These are phyloP conservation scores for Cydia pomonella DNA, from an alignment of 1,140 invertebrate genomes.

Conservation along the genomic window DNA sequence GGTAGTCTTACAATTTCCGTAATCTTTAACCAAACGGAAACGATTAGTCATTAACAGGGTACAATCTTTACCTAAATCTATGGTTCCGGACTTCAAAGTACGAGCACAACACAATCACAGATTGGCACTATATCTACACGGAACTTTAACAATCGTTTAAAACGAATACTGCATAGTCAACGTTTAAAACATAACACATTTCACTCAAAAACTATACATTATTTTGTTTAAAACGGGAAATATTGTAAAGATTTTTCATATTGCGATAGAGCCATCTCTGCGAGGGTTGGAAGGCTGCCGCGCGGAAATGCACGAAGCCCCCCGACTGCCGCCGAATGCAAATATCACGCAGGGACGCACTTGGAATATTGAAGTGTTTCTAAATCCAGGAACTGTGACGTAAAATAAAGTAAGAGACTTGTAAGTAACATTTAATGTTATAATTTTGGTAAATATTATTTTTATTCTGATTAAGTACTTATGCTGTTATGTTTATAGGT, in stretches of 20 bases:
- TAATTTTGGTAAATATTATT: too few relatives aligned
- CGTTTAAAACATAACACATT: not conserved
- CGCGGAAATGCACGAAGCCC: constrained; percentile 67
- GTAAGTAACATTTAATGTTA: too few relatives aligned
- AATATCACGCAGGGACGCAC: constrained; percentile 61
- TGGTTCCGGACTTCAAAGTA: constrained; percentile 4
- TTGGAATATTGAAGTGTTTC: constrained; percentile 26
- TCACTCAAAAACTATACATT: constrained; percentile 49
- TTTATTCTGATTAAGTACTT: too few relatives aligned
- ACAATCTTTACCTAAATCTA: constrained; percentile 23
- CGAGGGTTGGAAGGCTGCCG: constrained; percentile 69
- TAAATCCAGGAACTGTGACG: not conserved
- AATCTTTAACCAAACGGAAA: not conserved
- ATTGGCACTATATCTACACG: constrained; percentile 23
- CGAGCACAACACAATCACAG: constrained; percentile 12
- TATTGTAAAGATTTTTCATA: constrained; percentile 72
- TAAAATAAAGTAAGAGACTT: too few relatives aligned
- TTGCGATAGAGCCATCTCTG: constrained; percentile 65
- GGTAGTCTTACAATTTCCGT: not conserved
- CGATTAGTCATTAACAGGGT: constrained; percentile 3
- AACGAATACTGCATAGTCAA: constrained; percentile 4
- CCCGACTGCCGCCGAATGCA: constrained; percentile 68
- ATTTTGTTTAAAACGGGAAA: constrained; percentile 53
- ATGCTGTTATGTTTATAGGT: too few relatives aligned
- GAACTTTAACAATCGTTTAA: constrained; percentile 38